Evolutionary conservation across 2,797 vertebrate genomes (phyloP).

Genomic region (Monodelphis domestica): DNA sequence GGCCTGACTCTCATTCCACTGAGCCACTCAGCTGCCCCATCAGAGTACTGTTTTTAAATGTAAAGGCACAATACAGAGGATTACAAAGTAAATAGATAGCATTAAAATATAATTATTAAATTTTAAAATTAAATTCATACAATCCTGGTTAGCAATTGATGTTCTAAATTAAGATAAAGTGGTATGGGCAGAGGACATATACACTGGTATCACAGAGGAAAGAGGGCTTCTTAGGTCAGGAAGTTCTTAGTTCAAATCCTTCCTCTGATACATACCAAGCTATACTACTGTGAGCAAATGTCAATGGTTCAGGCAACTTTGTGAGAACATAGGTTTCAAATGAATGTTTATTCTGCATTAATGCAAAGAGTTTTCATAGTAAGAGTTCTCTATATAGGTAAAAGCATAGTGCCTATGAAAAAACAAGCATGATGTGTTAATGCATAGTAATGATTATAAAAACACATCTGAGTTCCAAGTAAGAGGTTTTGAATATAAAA

Average conservation of each 20-base stretch:
- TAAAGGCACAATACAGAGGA: neutral
- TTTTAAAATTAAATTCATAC: neutral
- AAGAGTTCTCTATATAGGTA: neutral
- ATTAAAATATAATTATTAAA: neutral
- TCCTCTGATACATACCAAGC: neutral
- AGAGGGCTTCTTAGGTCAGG: neutral
- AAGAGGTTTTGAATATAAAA: neutral
- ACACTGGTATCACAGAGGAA: too few relatives aligned
- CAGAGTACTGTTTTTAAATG: neutral
- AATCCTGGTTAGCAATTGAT: neutral
- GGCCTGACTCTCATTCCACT: too few relatives aligned
- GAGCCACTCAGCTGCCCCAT: too few relatives aligned
- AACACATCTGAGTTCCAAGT: neutral
- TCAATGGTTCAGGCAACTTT: neutral
- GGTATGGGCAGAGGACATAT: neutral
- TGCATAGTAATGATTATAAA: neutral
- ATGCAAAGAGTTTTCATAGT: too few relatives aligned
- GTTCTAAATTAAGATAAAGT: neutral
- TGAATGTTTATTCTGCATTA: neutral
- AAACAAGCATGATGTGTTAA: neutral
- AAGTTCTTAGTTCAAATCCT: neutral
- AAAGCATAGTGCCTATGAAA: neutral
- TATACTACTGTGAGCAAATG: neutral
- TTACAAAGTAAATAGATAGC: neutral
- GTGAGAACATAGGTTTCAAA: neutral